Conservation (phyloP, 2,113 vertebrate species). For the Pseudorectes ferrugineus region DNA sequence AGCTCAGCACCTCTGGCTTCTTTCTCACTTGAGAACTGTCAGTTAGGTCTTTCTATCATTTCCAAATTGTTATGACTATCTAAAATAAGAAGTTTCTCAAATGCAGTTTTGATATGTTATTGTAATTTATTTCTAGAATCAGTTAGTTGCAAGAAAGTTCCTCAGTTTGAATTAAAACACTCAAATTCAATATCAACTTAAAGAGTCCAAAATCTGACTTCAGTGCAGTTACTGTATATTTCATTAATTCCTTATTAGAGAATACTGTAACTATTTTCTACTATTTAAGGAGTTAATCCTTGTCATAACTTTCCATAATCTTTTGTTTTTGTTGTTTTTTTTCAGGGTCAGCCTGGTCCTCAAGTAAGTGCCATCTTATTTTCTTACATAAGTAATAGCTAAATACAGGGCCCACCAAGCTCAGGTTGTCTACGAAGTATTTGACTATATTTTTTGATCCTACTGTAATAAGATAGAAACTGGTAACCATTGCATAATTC, state of each 20-base stretch:
- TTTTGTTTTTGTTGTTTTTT: conserved; percentile 38
- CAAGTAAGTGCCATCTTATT: conserved; percentile 71
- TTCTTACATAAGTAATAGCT: neutral
- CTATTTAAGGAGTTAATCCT: neutral
- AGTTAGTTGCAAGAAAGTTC: neutral
- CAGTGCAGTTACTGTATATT: neutral
- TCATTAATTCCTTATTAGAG: neutral
- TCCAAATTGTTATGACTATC: neutral
- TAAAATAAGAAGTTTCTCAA: neutral
- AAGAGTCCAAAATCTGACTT: neutral
- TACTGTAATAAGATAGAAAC: conserved; percentile 28
- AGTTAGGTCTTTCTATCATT: neutral
- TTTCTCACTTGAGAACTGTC: neutral
- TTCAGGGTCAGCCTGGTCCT: conserved; percentile 78
- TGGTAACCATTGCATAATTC: conserved; percentile 62
- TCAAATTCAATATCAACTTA: neutral
- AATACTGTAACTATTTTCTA: neutral
- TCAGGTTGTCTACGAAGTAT: neutral
- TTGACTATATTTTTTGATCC: neutral
- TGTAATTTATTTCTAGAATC: neutral
- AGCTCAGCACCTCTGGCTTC: neutral
- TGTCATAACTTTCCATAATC: conserved; percentile 20
- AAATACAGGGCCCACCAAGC: neutral
- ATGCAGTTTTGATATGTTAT: neutral
- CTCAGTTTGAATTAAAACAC: neutral